Conservation (phyloP, 2,888 invertebrate genomes). For the Ceramica pisi region DNA sequence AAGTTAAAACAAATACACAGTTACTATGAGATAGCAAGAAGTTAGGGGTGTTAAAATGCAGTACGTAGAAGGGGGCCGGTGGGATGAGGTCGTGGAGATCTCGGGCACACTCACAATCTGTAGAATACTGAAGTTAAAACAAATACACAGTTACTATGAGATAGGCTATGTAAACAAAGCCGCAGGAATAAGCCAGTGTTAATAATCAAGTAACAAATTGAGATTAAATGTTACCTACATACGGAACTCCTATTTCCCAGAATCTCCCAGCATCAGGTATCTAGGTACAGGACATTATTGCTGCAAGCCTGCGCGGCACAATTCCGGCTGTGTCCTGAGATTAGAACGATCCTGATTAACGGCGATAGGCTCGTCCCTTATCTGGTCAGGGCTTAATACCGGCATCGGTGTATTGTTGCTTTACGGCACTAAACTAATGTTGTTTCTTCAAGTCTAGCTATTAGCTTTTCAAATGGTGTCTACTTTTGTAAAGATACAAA, state of each 20-base stretch:
- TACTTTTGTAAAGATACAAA: neutral
- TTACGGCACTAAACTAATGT: neutral
- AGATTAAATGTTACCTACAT: neutral
- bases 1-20: no score
- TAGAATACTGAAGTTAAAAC: no score
- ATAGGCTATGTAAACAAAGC: neutral
- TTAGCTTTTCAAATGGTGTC: neutral
- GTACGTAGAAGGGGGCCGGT: no score
- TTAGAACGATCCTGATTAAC: constrained; percentile 52
- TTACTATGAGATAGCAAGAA: no score
- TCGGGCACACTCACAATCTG: no score
- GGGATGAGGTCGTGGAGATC: no score
- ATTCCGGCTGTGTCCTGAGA: constrained; percentile 35
- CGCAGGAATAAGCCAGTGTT: neutral
- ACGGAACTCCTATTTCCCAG: neutral
- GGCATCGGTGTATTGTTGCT: neutral
- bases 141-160: neutral
- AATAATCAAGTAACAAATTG: neutral
- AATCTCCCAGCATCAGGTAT: neutral
- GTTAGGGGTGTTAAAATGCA: no score
- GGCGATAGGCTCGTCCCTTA: constrained; percentile 49
- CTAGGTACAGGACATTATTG: constrained; percentile 2
- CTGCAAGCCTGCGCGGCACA: constrained; percentile 12
- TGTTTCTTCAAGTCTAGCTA: neutral
- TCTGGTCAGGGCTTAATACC: constrained; percentile 34